Evolutionary conservation across 2,113 vertebrate genomes (phyloP).

Genomic region (Mungos mungo): DNA sequence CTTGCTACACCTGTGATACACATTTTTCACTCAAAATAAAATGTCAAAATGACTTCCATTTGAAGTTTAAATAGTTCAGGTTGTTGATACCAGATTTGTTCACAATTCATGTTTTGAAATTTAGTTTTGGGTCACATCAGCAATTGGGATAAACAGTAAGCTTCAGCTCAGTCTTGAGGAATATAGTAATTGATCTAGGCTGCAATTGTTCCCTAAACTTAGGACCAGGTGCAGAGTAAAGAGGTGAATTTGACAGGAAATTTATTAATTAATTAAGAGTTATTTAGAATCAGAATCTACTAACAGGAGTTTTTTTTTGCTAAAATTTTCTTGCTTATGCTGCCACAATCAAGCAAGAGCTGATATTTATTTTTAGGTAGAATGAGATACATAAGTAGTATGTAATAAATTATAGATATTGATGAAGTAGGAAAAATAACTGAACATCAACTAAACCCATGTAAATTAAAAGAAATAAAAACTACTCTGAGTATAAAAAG

Average conservation of each 20-base stretch:
- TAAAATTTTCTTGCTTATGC: neutral
- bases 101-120: neutral
- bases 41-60: neutral
- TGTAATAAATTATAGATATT: neutral
- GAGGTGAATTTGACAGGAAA: neutral
- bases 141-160: neutral
- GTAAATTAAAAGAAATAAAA: conserved; percentile 4
- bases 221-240: neutral
- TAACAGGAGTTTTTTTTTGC: neutral
- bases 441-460: neutral
- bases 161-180: neutral
- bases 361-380: neutral
- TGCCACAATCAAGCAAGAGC: neutral
- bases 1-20: neutral
- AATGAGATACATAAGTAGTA: neutral
- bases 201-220: neutral
- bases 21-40: neutral
- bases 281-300: neutral
- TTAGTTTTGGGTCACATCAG: neutral
- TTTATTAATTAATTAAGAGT: neutral
- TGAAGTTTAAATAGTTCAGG: neutral
- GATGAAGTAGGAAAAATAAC: neutral
- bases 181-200: neutral
- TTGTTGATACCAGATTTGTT: neutral
- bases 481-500: neutral